Evolutionary conservation across 2,113 vertebrate species (phyloP).

Genomic region (Apaloderma vittatum): DNA sequence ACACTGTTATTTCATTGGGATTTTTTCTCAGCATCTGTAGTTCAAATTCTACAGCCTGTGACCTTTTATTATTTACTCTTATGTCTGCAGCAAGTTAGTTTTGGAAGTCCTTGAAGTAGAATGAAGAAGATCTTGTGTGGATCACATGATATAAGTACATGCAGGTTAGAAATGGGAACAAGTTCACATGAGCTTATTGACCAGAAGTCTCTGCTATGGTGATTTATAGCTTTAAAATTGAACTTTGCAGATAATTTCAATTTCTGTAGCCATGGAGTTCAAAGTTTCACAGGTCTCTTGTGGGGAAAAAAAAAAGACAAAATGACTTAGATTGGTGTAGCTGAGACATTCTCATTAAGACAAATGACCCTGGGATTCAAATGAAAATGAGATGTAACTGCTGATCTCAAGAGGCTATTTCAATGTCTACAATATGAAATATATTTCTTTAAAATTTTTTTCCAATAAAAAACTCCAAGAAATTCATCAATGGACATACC

Average conservation of each 20-base stretch:
- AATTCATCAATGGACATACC: neutral
- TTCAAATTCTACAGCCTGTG: neutral
- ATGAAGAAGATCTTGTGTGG: neutral
- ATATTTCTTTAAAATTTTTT: neutral
- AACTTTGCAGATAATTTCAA: slow-evolving; percentile 28
- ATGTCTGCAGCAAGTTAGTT: neutral
- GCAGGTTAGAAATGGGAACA: neutral
- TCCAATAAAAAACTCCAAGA: neutral
- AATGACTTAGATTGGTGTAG: neutral
- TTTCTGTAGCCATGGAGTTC: neutral
- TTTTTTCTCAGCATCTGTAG: neutral
- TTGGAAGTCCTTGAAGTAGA: neutral
- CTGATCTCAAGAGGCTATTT: neutral
- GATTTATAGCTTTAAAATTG: slow-evolving; percentile 3
- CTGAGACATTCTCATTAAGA: slow-evolving; percentile 12
- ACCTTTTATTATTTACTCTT: neutral
- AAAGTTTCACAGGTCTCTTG: neutral
- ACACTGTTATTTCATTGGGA: neutral
- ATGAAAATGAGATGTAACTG: neutral
- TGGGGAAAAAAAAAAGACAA: neutral
- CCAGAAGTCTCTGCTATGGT: neutral
- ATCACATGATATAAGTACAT: neutral
- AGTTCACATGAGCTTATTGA: slow-evolving; percentile 11
- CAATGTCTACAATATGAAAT: neutral
- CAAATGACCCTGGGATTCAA: neutral